These are phyloP conservation scores for Steinernema scapterisci DNA, from an alignment of 2,888 invertebrate species.

Conservation along the genomic window DNA sequence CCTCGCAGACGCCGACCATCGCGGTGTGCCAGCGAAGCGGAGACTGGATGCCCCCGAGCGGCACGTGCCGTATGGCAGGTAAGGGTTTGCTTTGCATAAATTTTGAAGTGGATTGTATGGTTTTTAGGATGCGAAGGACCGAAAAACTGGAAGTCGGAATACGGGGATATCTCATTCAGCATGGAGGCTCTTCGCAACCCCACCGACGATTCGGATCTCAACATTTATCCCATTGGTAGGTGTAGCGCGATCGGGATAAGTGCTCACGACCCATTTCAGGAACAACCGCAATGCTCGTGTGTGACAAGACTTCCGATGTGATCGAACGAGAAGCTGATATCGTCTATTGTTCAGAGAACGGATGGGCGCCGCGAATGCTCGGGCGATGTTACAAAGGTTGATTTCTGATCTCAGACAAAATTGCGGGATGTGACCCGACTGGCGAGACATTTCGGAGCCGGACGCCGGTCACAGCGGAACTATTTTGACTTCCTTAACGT, in stretches of 20 bases:
- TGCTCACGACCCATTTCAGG: constrained; percentile 28
- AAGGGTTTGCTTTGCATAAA: too few species aligned
- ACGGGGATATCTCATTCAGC: constrained; percentile 15
- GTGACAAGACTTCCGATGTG: constrained; percentile 38
- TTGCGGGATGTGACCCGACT: too few species aligned
- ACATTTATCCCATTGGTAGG: constrained; percentile 19
- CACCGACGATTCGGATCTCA: not conserved
- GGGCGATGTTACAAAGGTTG: constrained; percentile 38
- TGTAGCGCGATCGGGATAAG: not conserved
- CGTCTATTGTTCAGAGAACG: constrained; percentile 34
- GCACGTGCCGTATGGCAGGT: constrained; percentile 7
- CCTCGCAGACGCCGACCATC: not conserved
- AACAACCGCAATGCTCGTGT: constrained; percentile 39
- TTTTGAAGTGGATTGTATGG: not conserved
- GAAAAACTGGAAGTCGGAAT: not conserved
- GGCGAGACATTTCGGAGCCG: too few species aligned
- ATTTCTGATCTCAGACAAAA: not conserved
- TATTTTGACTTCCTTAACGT: too few species aligned
- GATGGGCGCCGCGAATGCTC: constrained; percentile 37
- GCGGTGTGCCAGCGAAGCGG: constrained; percentile 37
- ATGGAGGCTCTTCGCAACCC: constrained; percentile 20
- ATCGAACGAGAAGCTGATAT: constrained; percentile 36
- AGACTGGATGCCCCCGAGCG: constrained; percentile 34
- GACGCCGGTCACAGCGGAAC: too few species aligned
- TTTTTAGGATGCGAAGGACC: constrained; percentile 19